Evolutionary conservation across 2,888 invertebrate genomes (phyloP).

Genomic region (Acrobeloides nanus): DNA sequence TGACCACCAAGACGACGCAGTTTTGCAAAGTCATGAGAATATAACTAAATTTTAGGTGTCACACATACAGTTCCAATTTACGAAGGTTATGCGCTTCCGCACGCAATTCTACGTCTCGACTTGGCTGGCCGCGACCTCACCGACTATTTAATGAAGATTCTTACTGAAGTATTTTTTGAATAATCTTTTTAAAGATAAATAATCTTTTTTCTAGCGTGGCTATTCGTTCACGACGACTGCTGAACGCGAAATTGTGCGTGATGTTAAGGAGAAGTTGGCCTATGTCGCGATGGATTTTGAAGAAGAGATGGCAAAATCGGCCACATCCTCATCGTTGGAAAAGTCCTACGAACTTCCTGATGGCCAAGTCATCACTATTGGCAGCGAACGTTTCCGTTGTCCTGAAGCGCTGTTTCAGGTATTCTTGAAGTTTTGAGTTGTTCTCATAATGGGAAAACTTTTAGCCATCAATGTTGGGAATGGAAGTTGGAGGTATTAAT

Average conservation of each 20-base stretch:
- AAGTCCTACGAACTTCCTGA: constrained; percentile 82
- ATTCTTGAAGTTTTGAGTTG: constrained; percentile 32
- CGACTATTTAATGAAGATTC: constrained; percentile 61
- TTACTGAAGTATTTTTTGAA: constrained; percentile 62
- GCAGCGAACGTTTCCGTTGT: constrained; percentile 71
- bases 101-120: constrained; percentile 59
- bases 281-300: constrained; percentile 98
- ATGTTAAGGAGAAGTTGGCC: constrained; percentile 86
- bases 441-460: no score
- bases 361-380: constrained; percentile 65
- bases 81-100: constrained; percentile 63
- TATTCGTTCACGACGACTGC: constrained; percentile 56
- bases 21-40: no score
- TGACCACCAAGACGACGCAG: no score
- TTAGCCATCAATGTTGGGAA: constrained; percentile 76
- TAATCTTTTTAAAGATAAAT: constrained; percentile 90
- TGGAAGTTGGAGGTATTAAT: constrained; percentile 56
- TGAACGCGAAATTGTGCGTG: constrained; percentile 78
- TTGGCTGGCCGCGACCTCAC: constrained; percentile 59
- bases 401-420: constrained; percentile 77
- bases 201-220: constrained; percentile 59
- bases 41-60: constrained; percentile 65
- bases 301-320: constrained; percentile 77
- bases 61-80: constrained; percentile 71
- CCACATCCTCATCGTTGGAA: constrained; percentile 79